Evolutionary conservation across 2,797 vertebrate genomes (phyloP).

Genomic region (Sphaeramia orbicularis): DNA sequence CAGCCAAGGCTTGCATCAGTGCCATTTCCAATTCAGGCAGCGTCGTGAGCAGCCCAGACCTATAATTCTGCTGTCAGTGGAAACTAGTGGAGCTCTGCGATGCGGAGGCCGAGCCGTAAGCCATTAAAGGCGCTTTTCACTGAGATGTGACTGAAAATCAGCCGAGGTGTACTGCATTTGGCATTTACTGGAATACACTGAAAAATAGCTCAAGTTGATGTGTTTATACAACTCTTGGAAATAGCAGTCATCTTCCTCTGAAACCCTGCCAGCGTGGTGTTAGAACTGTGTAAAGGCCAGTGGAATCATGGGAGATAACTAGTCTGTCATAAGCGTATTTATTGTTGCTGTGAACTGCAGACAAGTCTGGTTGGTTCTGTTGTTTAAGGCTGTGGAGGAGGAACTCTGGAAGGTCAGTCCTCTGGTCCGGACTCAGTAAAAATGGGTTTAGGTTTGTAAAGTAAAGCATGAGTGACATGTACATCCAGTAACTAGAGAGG

Average conservation of each 20-base stretch:
- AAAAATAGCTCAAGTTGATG: conserved; percentile 3
- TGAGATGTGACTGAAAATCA: neutral
- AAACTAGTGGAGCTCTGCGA: conserved; percentile 14
- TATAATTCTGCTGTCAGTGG: conserved; percentile 27
- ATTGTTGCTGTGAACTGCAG: neutral
- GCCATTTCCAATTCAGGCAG: conserved; percentile 3
- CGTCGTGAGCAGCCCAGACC: conserved; percentile 2
- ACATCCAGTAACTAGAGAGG: no score
- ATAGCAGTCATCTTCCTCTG: neutral
- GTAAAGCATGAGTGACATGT: no score
- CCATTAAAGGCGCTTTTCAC: conserved; percentile 14
- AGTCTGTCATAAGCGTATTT: neutral
- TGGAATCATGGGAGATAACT: neutral
- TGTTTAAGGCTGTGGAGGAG: neutral
- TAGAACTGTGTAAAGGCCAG: neutral
- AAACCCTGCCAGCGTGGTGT: neutral
- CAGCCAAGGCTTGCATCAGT: conserved; percentile 1
- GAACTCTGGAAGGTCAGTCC: no score
- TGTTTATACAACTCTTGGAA: conserved; percentile 1
- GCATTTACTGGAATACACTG: conserved; percentile 15
- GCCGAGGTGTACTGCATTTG: conserved; percentile 15
- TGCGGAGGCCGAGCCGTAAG: neutral
- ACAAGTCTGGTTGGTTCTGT: neutral
- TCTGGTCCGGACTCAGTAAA: no score
- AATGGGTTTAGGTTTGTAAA: no score